A percentile compares a stretch with the other conserved stretches of the same genome.
Evolutionary conservation across 2,888 invertebrate species (phyloP).

Genomic region (Volucella zonaria): DNA sequence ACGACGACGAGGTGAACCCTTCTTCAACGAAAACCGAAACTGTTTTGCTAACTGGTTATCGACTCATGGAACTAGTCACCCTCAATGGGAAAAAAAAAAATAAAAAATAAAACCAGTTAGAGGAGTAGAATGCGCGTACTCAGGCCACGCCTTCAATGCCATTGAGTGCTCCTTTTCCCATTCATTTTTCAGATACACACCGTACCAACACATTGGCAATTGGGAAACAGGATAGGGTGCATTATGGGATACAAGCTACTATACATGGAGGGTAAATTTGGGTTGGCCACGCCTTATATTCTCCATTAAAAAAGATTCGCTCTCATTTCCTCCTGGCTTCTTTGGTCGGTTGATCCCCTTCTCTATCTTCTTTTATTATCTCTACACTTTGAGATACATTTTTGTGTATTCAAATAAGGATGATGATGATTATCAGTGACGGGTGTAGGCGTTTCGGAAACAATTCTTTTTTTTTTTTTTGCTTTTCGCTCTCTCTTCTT

Average conservation of each 20-base stretch:
- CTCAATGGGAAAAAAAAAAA: slow-evolving; percentile 23
- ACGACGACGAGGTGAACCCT: slow-evolving; percentile 75
- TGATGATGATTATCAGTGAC: slow-evolving; percentile 71
- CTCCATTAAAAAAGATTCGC: slow-evolving; percentile 65
- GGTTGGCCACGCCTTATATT: slow-evolving; percentile 52
- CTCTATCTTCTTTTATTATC: slow-evolving; percentile 45
- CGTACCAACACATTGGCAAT: slow-evolving; percentile 46
- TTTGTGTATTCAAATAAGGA: slow-evolving; percentile 71
- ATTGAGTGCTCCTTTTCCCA: slow-evolving; percentile 54
- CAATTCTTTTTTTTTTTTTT: slow-evolving; percentile 42
- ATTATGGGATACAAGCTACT: slow-evolving; percentile 17
- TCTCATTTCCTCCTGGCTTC: slow-evolving; percentile 53
- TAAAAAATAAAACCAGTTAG: slow-evolving; percentile 35
- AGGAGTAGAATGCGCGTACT: slow-evolving; percentile 55
- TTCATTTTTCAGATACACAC: slow-evolving; percentile 48
- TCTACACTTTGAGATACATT: slow-evolving; percentile 46
- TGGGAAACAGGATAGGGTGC: slow-evolving; percentile 29
- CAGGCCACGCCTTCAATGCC: slow-evolving; percentile 71
- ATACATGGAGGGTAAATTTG: slow-evolving; percentile 68
- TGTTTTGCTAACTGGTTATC: slow-evolving; percentile 78
- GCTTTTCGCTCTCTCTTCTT: slow-evolving; percentile 16
- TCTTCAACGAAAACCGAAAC: slow-evolving; percentile 81
- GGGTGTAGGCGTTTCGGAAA: slow-evolving; percentile 74
- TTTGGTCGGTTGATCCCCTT: not conserved
- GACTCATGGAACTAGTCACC: slow-evolving; percentile 75